Evolutionary conservation across 2,113 vertebrate species (phyloP).

Genomic region (Proterorhinus semilunaris): DNA sequence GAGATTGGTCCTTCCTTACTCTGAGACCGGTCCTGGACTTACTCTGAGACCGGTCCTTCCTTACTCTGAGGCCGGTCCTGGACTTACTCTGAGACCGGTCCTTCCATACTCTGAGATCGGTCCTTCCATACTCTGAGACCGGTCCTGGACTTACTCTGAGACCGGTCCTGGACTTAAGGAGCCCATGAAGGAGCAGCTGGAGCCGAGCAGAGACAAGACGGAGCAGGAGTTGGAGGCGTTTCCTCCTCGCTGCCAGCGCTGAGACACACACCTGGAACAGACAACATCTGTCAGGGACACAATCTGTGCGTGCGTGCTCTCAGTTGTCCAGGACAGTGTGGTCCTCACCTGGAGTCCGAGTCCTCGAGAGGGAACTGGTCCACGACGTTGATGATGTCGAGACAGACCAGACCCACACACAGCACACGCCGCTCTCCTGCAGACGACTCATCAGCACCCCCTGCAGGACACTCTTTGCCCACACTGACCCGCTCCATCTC

Average conservation of each 20-base stretch:
- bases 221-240: slow-evolving; percentile 67
- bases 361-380: slow-evolving; percentile 66
- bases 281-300: background rate
- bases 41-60: slow-evolving; percentile 3
- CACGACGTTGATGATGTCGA: slow-evolving; percentile 67
- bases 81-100: too few species aligned
- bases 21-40: slow-evolving; percentile 49
- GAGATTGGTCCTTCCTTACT: slow-evolving; percentile 37
- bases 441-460: background rate
- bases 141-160: slow-evolving; percentile 51
- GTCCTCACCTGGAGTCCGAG: slow-evolving; percentile 57
- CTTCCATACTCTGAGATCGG: too few species aligned
- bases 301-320: too few species aligned
- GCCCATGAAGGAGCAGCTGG: slow-evolving; percentile 56
- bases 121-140: background rate
- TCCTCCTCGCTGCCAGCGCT: slow-evolving; percentile 66
- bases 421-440: slow-evolving; percentile 44
- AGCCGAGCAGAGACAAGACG: slow-evolving; percentile 58
- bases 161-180: slow-evolving; percentile 53
- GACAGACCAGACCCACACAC: slow-evolving; percentile 64
- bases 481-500: too few species aligned
- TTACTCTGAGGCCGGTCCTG: too few species aligned
- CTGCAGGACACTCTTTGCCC: background rate
- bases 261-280: slow-evolving; percentile 58
- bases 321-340: background rate